Evolutionary conservation across 2,888 invertebrate species (phyloP).

Genomic region (Eustalomyia histrio): DNA sequence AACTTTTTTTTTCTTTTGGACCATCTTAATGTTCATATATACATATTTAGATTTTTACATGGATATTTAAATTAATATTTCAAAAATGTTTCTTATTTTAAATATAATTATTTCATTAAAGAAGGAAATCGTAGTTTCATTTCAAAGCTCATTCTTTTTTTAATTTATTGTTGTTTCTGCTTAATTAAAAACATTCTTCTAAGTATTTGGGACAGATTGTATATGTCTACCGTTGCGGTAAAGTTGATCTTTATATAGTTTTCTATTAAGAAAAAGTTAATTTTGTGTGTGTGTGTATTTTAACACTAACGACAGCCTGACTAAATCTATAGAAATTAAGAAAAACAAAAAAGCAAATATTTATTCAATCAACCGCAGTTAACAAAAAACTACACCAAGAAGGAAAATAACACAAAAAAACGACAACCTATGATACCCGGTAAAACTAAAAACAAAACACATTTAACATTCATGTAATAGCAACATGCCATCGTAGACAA

Average conservation of each 20-base stretch:
- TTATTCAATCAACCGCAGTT: slow-evolving; percentile 40
- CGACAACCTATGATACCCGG: background rate
- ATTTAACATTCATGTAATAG: background rate
- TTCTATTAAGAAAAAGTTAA: background rate
- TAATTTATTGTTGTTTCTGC: no score
- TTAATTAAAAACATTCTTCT: no score
- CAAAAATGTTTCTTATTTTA: no score
- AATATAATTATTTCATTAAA: no score
- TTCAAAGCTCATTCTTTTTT: no score
- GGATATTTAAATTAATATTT: no score
- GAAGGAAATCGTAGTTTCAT: no score
- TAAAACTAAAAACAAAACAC: background rate
- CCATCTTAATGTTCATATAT: no score
- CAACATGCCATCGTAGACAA: background rate
- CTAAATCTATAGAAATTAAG: slow-evolving; percentile 12
- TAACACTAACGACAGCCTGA: slow-evolving; percentile 38
- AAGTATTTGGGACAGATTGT: no score
- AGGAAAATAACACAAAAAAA: slow-evolving; percentile 10
- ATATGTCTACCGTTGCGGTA: background rate
- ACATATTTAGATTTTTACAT: no score
- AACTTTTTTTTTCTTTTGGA: no score
- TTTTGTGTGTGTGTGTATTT: slow-evolving; percentile 10
- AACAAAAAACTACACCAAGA: background rate
- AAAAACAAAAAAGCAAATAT: slow-evolving; percentile 35
- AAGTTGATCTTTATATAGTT: background rate